Base-by-base conservation (phyloP, 2,797 vertebrate species). In the Acropternis orthonyx region DNA sequence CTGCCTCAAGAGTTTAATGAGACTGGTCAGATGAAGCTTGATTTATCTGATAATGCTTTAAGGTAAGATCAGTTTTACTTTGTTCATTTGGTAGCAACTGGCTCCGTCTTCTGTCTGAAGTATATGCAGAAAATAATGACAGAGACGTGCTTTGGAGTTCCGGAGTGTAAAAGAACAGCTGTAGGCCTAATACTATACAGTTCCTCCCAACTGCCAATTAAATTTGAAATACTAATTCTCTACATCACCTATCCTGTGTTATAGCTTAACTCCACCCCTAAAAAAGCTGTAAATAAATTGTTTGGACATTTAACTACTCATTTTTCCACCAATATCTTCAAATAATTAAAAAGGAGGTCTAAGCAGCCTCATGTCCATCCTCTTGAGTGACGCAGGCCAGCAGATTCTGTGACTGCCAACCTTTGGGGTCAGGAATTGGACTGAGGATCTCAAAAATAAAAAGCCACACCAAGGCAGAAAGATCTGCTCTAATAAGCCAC, bases 381-480 rank as follows among this genome's bases (percentile, higher is more conserved):
- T 73, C 28, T 9, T 17, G 3, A 17, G 2, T 44, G 43, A 74
- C 0, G 0, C 19, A 22, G 37, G 49, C 46, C 55, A 73, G 24
- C 11, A 52, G 37, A 61, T n/a, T 48, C 24, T 34, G 21, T 36
- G 48, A 88, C 43, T 75, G 21, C 27, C 46, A 77, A 26, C 4
- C 37, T 73, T 52, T 80, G 46, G 43, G 46, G 19, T 5, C 19
- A 7, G 17, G 30, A 43, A 62, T 8, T 46, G 21, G 17, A 77
- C 30, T 10, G 14, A 79, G 14, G 6, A 88, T 23, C 27, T 71
- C 22, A 83, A 44, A 73, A 63, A 2, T 32, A 69, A 58, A 77
- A 62, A 85, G 32, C 9, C 41, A 54, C 8, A 69, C 15, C 16
- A 75, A 95, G 17, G 17, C 30, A 92, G 19, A 51, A 86, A 73